phyloP scores from a whole-genome alignment of 2,113 vertebrate species.

The Podarcis cretensis region DNA sequence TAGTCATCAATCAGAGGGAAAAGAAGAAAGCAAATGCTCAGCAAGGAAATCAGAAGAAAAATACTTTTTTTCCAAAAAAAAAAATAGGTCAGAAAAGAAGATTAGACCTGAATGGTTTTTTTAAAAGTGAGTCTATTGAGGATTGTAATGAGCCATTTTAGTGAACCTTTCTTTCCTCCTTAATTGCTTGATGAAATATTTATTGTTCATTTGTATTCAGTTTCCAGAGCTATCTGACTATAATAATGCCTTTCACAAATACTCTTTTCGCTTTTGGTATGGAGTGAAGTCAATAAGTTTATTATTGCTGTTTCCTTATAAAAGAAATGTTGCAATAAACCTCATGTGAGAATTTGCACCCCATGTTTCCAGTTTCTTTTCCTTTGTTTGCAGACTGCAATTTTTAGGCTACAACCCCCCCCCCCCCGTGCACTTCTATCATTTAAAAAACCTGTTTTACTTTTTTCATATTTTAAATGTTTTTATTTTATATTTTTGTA shows the following conservation, averaged over 20 bases:
- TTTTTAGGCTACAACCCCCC: neutral
- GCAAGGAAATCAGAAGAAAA: conserved; percentile 13
- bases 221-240: neutral
- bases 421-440: no score
- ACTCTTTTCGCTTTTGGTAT: neutral
- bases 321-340: neutral
- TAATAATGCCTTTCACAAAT: conserved; percentile 1
- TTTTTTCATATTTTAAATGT: no score
- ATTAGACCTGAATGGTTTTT: conserved; percentile 36
- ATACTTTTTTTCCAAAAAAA: conserved; percentile 15
- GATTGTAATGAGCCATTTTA: conserved; percentile 3
- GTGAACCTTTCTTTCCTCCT: neutral
- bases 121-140: conserved; percentile 38
- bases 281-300: conserved; percentile 8
- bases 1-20: conserved; percentile 4
- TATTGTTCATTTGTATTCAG: conserved; percentile 22
- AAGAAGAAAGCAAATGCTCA: conserved; percentile 18
- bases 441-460: no score
- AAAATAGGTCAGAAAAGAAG: conserved; percentile 41
- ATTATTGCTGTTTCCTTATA: neutral
- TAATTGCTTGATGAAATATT: conserved; percentile 26
- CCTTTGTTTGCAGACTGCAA: neutral
- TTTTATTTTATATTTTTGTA: no score
- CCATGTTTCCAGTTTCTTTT: neutral
- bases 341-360: neutral